Evolutionary conservation across 1,140 invertebrate species (phyloP).

Genomic region (Coptotermes formosanus): DNA sequence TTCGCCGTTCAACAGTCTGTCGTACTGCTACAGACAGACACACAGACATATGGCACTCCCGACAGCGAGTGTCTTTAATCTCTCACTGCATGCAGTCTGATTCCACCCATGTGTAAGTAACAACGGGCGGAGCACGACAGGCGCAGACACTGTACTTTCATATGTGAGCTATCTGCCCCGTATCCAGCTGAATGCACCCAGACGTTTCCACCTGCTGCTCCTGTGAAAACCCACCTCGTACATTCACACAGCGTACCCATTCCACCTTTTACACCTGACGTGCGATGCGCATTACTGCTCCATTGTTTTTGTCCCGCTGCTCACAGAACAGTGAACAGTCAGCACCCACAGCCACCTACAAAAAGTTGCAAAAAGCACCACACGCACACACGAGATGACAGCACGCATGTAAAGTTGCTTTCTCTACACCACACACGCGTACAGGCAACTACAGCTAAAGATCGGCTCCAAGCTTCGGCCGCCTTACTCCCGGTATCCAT

Average conservation of each 20-base stretch:
- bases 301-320: neutral
- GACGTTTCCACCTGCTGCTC: neutral
- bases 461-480: too few relatives aligned
- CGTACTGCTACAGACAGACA: neutral
- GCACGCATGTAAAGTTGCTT: too few relatives aligned
- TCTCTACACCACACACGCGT: too few relatives aligned
- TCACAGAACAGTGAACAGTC: neutral
- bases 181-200: neutral
- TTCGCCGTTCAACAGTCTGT: too few relatives aligned
- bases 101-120: neutral
- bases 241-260: neutral
- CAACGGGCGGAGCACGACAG: neutral
- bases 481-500: too few relatives aligned
- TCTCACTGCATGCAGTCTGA: neutral
- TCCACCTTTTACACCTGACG: neutral
- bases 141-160: neutral
- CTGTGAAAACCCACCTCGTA: neutral
- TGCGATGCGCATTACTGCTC: neutral
- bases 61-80: neutral
- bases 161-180: neutral
- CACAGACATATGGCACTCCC: neutral
- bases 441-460: too few relatives aligned
- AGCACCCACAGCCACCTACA: neutral
- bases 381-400: too few relatives aligned
- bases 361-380: neutral